A percentile compares a stretch with the other conserved stretches of the same genome.
phyloP scores from a whole-genome alignment of 2,113 vertebrate genomes.

The Psammodynastes pulverulentus region DNA sequence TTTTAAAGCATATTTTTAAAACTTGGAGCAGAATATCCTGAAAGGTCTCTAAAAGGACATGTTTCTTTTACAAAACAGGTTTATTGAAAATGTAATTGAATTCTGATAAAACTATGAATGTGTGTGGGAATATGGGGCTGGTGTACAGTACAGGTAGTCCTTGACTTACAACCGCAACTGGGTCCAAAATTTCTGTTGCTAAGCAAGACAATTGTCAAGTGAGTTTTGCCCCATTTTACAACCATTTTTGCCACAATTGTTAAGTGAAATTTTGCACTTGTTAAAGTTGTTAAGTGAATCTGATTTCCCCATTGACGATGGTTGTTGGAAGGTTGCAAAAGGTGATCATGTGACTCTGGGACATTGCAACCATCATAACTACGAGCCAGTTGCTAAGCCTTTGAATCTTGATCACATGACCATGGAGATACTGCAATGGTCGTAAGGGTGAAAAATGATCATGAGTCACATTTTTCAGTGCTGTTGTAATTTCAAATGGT shows the following conservation, averaged over 20 bases:
- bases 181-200: background rate
- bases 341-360: background rate
- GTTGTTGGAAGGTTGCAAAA: no score
- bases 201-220: background rate
- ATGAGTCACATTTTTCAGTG: background rate
- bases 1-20: constrained; percentile 25
- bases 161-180: background rate
- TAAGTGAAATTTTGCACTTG: background rate
- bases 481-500: background rate
- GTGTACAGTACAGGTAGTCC: background rate
- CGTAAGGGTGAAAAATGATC: background rate
- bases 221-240: background rate
- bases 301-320: no score
- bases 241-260: background rate
- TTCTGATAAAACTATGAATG: constrained; percentile 6
- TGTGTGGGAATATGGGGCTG: background rate
- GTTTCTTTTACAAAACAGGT: constrained; percentile 19
- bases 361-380: background rate
- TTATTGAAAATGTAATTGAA: background rate
- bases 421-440: background rate
- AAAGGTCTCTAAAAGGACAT: constrained; percentile 10
- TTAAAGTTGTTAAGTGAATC: background rate
- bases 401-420: background rate
- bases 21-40: background rate
- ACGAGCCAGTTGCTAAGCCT: no score